Evolutionary conservation across 2,113 vertebrate genomes (phyloP), one percentile per base, ranked within the genome.

Genomic region (Bombycilla garrulus): DNA sequence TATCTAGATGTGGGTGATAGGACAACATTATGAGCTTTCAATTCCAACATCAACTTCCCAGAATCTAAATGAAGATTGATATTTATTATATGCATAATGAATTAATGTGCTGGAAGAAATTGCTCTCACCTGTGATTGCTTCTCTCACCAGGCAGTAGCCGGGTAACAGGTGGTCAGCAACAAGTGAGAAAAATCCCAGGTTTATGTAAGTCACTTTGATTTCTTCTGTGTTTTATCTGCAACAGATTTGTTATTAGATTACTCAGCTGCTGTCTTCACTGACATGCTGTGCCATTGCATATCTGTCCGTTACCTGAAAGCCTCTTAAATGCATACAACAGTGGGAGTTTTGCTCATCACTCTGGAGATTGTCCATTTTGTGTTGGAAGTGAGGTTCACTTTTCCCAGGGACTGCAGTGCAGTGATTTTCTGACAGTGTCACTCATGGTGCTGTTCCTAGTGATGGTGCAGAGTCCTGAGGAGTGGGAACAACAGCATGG

Each of bases 151-250:
- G 74, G 44, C 79, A 86, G 90, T 93, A 95, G 33, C 85, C 93
- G 64, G 79, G 90, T 90, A 96, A 94, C 90, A 67, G 67, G 56
- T 77, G 56, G 35, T 24, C 15, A 47, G 71, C 6, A 90, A 70
- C 9, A 71, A 80, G 38, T 19, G 64, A 16, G n/a, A 94, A 87
- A 94, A 78, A 88, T 78, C 23, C 29, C 31, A 71, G 38, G 56
- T 92, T 95, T 95, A 86, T 33, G 45, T 50, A 90, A 92, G 56
- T 58, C 79, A 83, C n/a, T 88, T 90, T 83, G 82, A 94, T 95
- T 96, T 95, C 67, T 69, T 91, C 73, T 73, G 5, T 92, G 62
- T 86, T 95, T 82, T 77, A 73, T 73, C 76, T 83, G 13, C 38
- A 83, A 64, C 35, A 88, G 67, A 74, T 78, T 71, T 94, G 57